A percentile compares a stretch with the other conserved stretches of the same genome.
phyloP scores from a whole-genome alignment of 2,888 invertebrate species.

The Perizoma affinitatum region DNA sequence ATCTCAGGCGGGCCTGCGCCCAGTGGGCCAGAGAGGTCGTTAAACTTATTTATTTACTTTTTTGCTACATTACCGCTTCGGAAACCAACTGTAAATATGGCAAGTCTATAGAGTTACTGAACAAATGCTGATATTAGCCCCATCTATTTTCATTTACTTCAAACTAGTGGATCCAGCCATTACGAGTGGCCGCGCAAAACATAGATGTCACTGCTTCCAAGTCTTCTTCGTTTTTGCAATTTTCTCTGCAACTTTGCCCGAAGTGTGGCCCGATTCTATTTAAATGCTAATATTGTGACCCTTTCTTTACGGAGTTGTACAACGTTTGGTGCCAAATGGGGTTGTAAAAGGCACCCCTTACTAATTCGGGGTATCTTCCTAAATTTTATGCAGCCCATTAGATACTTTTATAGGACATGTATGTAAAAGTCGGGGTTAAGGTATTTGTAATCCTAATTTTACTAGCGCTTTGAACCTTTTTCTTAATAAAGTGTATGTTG shows the following conservation, averaged over 20 bases:
- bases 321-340: slow-evolving; percentile 38
- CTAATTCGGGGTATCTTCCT: slow-evolving; percentile 35
- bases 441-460: slow-evolving; percentile 37
- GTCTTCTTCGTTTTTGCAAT: slow-evolving; percentile 28
- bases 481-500: slow-evolving; percentile 23
- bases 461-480: slow-evolving; percentile 29
- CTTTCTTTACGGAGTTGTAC: slow-evolving; percentile 38
- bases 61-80: no score
- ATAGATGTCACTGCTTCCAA: slow-evolving; percentile 32
- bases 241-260: slow-evolving; percentile 27
- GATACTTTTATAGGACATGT: slow-evolving; percentile 38
- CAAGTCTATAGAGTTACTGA: no score
- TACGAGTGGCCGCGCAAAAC: slow-evolving; percentile 19
- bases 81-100: no score
- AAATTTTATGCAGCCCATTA: slow-evolving; percentile 39
- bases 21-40: no score
- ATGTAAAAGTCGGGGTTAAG: slow-evolving; percentile 35
- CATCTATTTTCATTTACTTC: slow-evolving; percentile 29
- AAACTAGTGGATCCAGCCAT: slow-evolving; percentile 19
- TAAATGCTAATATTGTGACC: slow-evolving; percentile 62
- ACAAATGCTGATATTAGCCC: slow-evolving; percentile 20
- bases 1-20: no score
- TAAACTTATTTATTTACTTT: no score
- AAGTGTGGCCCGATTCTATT: slow-evolving; percentile 47
- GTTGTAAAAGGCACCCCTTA: slow-evolving; percentile 43